Conservation (phyloP, 1,140 invertebrate genomes). For the Leptonema lineaticorne region DNA sequence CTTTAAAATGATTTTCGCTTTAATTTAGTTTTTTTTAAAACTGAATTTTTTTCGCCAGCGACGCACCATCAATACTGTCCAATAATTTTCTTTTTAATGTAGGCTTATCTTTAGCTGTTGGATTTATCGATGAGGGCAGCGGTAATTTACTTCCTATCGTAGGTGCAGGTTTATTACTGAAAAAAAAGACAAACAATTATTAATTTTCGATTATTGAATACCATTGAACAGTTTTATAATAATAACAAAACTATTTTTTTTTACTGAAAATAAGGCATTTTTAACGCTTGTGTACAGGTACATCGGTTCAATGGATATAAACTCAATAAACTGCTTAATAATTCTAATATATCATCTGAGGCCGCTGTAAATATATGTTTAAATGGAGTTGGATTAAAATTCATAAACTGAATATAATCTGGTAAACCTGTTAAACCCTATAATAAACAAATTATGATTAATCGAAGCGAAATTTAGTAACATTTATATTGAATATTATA, state of each 20-base stretch:
- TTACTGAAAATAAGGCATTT: constrained; percentile 81
- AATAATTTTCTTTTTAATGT: constrained; percentile 74
- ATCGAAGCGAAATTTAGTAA: background rate
- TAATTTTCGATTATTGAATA: constrained; percentile 4
- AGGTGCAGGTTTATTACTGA: constrained; percentile 85
- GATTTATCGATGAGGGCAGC: constrained; percentile 64
- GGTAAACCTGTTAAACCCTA: constrained; percentile 80
- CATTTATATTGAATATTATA: background rate
- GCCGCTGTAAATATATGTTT: constrained; percentile 96
- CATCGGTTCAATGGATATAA: constrained; percentile 86
- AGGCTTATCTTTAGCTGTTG: constrained; percentile 63
- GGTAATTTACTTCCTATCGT: constrained; percentile 79
- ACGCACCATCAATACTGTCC: constrained; percentile 68
- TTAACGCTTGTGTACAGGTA: constrained; percentile 76
- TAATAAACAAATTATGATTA: constrained; percentile 37
- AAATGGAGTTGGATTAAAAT: constrained; percentile 78
- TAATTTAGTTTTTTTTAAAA: constrained; percentile 58
- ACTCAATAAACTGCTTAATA: constrained; percentile 77
- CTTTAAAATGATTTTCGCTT: too few species aligned
- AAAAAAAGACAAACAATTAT: constrained; percentile 42
- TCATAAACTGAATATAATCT: constrained; percentile 93
- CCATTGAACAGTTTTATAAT: background rate
- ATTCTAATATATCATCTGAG: constrained; percentile 85
- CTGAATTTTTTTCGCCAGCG: constrained; percentile 65
- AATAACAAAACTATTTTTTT: constrained; percentile 18